Evolutionary conservation across 2,888 invertebrate genomes (phyloP).

Genomic region (Amiota communis): DNA sequence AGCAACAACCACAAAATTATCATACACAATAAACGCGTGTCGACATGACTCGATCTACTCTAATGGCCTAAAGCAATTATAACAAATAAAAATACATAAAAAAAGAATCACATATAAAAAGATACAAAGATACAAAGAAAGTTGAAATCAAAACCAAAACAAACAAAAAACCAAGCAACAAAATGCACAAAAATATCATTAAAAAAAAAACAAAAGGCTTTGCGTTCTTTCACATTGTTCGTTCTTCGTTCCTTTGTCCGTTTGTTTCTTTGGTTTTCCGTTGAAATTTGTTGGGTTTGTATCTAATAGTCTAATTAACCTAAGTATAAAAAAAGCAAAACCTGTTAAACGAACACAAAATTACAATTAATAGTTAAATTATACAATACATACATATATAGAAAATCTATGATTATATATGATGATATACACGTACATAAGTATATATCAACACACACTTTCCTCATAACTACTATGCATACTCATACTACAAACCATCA

Average conservation of each 20-base stretch:
- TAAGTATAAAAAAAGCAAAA: no score
- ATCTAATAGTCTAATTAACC: no score
- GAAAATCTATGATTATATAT: no score
- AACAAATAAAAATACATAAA: not conserved
- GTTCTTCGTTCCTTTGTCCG: not conserved
- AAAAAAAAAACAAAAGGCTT: no score
- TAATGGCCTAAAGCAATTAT: conserved; percentile 27
- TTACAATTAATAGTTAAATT: no score
- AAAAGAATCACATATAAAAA: conserved; percentile 15
- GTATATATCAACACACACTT: no score
- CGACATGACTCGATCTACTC: conserved; percentile 5
- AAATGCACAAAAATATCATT: conserved; percentile 40
- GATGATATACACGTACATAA: no score
- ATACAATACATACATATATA: no score
- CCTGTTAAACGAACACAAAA: no score
- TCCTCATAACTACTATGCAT: not conserved
- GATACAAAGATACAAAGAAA: not conserved
- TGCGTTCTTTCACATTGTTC: no score
- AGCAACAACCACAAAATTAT: conserved; percentile 54
- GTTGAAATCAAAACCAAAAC: conserved; percentile 35
- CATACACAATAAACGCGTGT: conserved; percentile 47
- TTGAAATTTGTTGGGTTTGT: no score
- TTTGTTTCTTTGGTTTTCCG: not conserved
- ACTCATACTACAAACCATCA: conserved; percentile 43
- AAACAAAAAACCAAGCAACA: conserved; percentile 32